Base-by-base conservation (phyloP, 37 sponge, comb jelly and placozoan genomes). In the Haliclona indistincta region DNA sequence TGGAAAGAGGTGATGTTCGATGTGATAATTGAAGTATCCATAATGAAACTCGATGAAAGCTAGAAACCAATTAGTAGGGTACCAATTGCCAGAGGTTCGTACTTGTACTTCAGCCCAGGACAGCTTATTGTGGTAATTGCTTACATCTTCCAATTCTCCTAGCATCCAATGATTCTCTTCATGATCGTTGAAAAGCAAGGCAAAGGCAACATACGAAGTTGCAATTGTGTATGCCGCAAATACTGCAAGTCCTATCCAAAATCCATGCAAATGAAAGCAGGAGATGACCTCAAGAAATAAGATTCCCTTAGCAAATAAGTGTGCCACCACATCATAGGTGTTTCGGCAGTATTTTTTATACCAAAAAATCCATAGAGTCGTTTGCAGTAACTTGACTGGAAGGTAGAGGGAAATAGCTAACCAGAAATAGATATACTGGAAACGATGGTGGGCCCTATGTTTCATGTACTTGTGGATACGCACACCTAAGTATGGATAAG, bases 41-140 rank as follows among this genome's bases (percentile, higher is more conserved):
- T n/a, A 60, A 7, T 60, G 62, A 19, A 60, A 60, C 62, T 60
- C 62, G 23, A 60, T 60, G 25, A 60, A 60, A 19, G 62, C 62
- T 7, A 60, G 62, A 60, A 60, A 20, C 62, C 62, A 60, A 30
- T 60, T 60, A 19, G 62, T 60, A n/a, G 62, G 62, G 25, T 60
- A 60, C 62, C 62, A 60, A 60, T 60, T 19, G 6, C 62, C 62
- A 8, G 62, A 60, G 8, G 62, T 20, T n/a, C 62, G 62, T 19
- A 60, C 62, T 60, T 60, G 62, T 7, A 60, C 62, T 19, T 60
- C 62, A 60, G 62, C 62, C 62, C 62, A 60, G 7, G 62, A 60
- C 6, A n/a, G 15, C 25, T 60, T 60, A 28, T 20, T 30, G 25
- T 60, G 62, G 25, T n/a, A 60, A 20, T 60, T 20, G 7, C 25